These are phyloP conservation scores for crab-eating macaque (Macaca fascicularis) DNA, from an alignment of 2,113 vertebrate genomes.

Conservation along the genomic window T2T-MFA8v1.1 NC_088385.1:58928001-58928500, in stretches of 20 bases:
- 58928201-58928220: background rate
- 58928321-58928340: background rate
- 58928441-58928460: background rate
- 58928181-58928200: background rate
- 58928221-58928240: background rate
- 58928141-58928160: background rate
- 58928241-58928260: background rate
- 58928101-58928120: background rate
- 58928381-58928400: background rate
- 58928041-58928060: background rate
- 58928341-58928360: background rate
- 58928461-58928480: fast-evolving
- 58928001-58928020: background rate
- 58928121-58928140: background rate
- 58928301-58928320: background rate
- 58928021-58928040: background rate
- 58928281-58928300: background rate
- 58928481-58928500: background rate
- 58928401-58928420: background rate
- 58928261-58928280: background rate
- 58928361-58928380: background rate
- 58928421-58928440: too few relatives aligned
- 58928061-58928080: background rate
- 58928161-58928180: background rate
- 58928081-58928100: background rate